phyloP scores from a whole-genome alignment of 37 sponge, comb jelly and placozoan genomes.

The Axinella damicornis region DNA sequence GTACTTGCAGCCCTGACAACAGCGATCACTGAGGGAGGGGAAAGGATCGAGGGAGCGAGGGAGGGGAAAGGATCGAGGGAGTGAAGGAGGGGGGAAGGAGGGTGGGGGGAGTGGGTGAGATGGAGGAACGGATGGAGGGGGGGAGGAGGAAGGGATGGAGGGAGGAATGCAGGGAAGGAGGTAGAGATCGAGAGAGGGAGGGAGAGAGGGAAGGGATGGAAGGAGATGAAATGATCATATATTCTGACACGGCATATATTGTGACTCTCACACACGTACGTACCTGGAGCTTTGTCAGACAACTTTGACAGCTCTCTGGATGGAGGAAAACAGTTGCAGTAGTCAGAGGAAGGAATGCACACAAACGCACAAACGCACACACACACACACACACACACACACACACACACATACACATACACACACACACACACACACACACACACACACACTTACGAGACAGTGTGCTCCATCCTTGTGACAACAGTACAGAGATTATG shows the following conservation, averaged over 20 bases:
- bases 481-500: constrained; percentile 55
- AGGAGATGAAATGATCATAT: too few species aligned
- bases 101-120: not conserved
- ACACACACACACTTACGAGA: constrained; percentile 21
- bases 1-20: not conserved
- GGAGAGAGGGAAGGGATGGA: too few species aligned
- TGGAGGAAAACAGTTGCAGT: not conserved
- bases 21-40: too few species aligned
- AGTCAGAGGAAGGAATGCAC: too few species aligned
- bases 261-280: too few species aligned
- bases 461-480: constrained; percentile 71
- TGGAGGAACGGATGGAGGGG: not conserved
- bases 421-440: constrained; percentile 6
- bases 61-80: not conserved
- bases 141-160: not conserved
- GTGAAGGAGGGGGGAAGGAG: not conserved
- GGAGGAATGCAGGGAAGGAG: not conserved
- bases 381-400: constrained; percentile 23
- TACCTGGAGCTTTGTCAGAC: too few species aligned
- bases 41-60: too few species aligned
- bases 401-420: constrained; percentile 21
- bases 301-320: too few species aligned
- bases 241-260: too few species aligned
- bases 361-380: constrained; percentile 18
- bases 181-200: not conserved